Base-by-base conservation (phyloP, 2,113 vertebrate species). In the Lanius collurio region DNA sequence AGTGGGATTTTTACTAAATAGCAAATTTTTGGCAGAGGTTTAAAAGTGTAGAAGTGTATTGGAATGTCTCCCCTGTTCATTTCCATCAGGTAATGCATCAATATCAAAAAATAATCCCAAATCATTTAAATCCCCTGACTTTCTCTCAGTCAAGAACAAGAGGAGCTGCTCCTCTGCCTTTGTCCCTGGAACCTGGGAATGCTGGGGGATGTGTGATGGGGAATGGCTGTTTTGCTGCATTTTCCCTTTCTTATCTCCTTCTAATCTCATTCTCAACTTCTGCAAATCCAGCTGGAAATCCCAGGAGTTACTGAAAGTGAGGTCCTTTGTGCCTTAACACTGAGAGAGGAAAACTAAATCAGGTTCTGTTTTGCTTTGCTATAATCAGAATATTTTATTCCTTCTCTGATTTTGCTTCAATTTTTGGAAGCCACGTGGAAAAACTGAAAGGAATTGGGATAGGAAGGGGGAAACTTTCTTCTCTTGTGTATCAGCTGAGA, bases 121-220 rank as follows among this genome's bases (percentile, higher is more conserved):
- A 2, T 30, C 55, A 5, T 13, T 15, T 35, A 7, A 52, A 27
- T 35, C 46, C 49, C 10, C 11, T 4, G 27, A 49, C 94, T 49
- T 76, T 97, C 97, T 80, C 22, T 94, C 13, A 13, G 83, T 80
- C 22, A 97, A 49, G 83, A 97, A 73, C 5, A 33, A 19, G 11
- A 85, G 39, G 37, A 96, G 63, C 46, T 89, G 92, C 5, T 94
- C 56, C 6, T 90, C 53, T 39, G 73, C 49, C 27, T 49, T 19
- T 11, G 20, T 35, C 57, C 35, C 76, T n/a, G n/a, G n/a, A n/a
- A n/a, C n/a, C 6, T 27, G 46, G 33, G 21, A 56, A 11, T 56
- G 9, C 5, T 39, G 53, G 15, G 13, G 11, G 27, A 10, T 30
- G 27, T 28, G 28, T 12, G 73, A 7, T 4, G 17, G 30, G 42